phyloP scores from a whole-genome alignment of 2,797 vertebrate genomes.

The Borostomias antarcticus region DNA sequence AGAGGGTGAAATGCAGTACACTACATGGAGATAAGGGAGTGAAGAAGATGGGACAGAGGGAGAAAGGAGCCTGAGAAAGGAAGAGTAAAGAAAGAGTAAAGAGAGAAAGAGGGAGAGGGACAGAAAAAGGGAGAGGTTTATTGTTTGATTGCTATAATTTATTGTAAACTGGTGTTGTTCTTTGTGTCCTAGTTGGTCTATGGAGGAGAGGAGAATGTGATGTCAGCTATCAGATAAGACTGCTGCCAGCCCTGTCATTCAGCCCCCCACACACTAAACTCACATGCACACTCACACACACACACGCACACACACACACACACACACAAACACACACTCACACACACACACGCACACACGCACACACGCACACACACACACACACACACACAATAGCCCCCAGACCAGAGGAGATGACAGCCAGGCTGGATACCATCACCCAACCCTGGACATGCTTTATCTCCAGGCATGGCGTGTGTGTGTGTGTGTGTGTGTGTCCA shows the following conservation, averaged over 20 bases:
- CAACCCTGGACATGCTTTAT: neutral
- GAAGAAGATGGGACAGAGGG: neutral
- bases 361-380: neutral
- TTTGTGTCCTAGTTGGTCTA: too few species aligned
- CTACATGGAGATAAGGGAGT: neutral
- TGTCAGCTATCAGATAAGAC: conserved; percentile 36
- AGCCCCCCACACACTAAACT: neutral
- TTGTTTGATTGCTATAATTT: too few species aligned
- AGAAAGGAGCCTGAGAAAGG: conserved; percentile 2
- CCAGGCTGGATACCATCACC: neutral
- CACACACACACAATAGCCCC: neutral
- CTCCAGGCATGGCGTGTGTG: neutral
- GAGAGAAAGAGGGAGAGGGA: too few species aligned
- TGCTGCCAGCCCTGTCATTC: conserved; percentile 37
- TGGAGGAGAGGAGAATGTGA: conserved; percentile 13
- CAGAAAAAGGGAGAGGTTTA: too few species aligned
- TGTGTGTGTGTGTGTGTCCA: neutral
- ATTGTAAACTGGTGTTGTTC: too few species aligned
- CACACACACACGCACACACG: too few species aligned
- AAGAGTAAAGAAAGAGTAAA: neutral
- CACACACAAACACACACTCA: neutral
- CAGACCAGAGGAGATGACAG: neutral
- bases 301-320: neutral
- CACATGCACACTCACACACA: neutral
- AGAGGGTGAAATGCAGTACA: too few species aligned